Conservation (phyloP, 2,113 vertebrate genomes). For the Cavia porcellus region DNA sequence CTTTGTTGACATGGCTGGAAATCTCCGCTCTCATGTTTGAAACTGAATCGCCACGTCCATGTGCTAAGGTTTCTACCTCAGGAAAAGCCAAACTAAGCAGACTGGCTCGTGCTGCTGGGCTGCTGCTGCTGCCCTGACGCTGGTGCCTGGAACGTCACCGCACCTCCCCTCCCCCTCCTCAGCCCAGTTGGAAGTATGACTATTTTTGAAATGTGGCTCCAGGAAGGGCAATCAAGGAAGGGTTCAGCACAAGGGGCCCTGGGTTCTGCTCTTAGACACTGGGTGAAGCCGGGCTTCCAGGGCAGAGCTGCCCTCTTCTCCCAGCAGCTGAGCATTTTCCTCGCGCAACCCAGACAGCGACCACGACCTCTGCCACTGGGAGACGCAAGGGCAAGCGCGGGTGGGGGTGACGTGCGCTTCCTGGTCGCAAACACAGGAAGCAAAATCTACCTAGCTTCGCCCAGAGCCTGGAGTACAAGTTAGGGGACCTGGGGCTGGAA, state of each 20-base stretch:
- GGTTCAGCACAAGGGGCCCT: not conserved
- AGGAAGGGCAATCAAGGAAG: not conserved
- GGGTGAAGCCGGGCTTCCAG: not conserved
- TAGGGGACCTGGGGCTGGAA: constrained; percentile 7
- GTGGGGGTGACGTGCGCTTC: not conserved
- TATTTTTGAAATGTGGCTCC: constrained; percentile 53
- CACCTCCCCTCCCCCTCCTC: constrained; percentile 73
- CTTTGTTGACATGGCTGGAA: constrained; percentile 86
- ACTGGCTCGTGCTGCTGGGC: constrained; percentile 84
- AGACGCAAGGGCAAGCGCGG: not conserved
- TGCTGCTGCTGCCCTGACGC: constrained; percentile 82
- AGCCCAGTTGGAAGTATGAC: constrained; percentile 33
- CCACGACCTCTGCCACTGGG: not conserved
- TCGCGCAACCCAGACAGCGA: not conserved
- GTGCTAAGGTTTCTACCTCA: constrained; percentile 73
- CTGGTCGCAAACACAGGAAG: constrained; percentile 28
- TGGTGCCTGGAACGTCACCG: constrained; percentile 88
- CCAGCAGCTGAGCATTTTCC: constrained; percentile 38
- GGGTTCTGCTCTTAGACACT: constrained; percentile 14
- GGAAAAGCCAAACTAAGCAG: constrained; percentile 85
- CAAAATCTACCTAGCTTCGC: constrained; percentile 25
- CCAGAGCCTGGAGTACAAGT: not conserved
- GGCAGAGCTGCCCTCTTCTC: not conserved
- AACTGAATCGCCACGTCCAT: constrained; percentile 76
- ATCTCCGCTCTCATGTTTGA: constrained; percentile 73